Conservation (phyloP, 2,888 invertebrate species). For the Dermolepida albohirtum region DNA sequence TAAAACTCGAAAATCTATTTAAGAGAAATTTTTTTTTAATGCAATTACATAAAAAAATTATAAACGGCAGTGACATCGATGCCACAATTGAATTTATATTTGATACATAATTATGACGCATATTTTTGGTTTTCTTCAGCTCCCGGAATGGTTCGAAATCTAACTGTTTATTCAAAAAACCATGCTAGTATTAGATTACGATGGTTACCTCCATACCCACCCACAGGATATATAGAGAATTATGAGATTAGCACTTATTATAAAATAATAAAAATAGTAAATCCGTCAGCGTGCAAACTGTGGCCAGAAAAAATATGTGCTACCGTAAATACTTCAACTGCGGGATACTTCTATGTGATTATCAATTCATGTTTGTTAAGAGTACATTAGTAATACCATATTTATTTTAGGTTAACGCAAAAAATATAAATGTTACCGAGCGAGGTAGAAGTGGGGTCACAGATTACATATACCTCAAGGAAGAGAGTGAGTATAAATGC, state of each 20-base stretch:
- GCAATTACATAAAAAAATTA: too few species aligned
- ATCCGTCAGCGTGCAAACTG: not conserved
- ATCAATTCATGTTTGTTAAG: not conserved
- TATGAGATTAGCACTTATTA: not conserved
- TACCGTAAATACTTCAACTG: not conserved
- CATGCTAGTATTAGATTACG: not conserved
- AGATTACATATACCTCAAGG: not conserved
- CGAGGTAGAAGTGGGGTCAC: not conserved
- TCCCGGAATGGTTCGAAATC: not conserved
- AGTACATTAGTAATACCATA: not conserved
- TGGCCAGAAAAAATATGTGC: constrained; percentile 27
- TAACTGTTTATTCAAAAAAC: not conserved
- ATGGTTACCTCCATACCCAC: constrained; percentile 27
- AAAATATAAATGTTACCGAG: not conserved
- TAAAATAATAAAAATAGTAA: not conserved
- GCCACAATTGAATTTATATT: too few species aligned
- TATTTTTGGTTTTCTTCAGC: constrained; percentile 8
- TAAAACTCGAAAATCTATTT: too few species aligned
- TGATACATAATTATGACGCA: too few species aligned
- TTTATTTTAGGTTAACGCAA: not conserved
- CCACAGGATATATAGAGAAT: constrained; percentile 13
- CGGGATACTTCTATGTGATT: not conserved
- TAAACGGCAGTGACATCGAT: too few species aligned
- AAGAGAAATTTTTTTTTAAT: too few species aligned
- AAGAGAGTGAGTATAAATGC: not conserved